Evolutionary conservation across 2,797 vertebrate species (phyloP).

Genomic region (Lepus townsendii): DNA sequence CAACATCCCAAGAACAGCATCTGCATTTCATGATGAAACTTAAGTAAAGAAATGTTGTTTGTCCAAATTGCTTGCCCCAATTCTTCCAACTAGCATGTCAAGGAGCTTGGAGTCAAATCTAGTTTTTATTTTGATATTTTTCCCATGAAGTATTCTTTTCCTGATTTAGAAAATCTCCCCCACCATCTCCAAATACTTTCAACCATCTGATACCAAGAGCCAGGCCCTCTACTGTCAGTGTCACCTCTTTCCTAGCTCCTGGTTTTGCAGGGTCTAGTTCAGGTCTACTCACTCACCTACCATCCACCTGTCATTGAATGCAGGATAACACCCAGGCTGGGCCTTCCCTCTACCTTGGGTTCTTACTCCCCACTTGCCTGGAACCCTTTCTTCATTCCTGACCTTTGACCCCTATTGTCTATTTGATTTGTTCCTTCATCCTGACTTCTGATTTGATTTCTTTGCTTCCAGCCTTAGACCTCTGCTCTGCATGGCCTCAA

Average conservation of each 20-base stretch:
- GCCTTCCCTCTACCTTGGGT: neutral
- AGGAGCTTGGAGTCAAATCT: slow-evolving; percentile 3
- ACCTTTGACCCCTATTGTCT: neutral
- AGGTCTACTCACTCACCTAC: neutral
- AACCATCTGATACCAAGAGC: neutral
- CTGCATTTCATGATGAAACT: neutral
- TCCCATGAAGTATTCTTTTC: neutral
- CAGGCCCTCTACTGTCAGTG: neutral
- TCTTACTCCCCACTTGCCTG: neutral
- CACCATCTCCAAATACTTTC: neutral
- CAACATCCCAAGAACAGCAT: neutral
- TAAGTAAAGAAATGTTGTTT: neutral
- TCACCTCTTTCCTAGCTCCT: neutral
- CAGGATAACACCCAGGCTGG: neutral
- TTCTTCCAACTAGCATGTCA: neutral
- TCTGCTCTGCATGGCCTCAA: neutral
- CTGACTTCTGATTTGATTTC: neutral
- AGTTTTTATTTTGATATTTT: neutral
- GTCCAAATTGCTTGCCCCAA: neutral
- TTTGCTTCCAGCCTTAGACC: neutral
- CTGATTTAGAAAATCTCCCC: neutral
- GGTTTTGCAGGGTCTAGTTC: neutral
- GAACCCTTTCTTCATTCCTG: neutral
- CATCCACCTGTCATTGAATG: neutral
- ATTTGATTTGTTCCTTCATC: neutral